phyloP scores from a whole-genome alignment of 2,797 vertebrate species.

The Denticeps clupeoides region DNA sequence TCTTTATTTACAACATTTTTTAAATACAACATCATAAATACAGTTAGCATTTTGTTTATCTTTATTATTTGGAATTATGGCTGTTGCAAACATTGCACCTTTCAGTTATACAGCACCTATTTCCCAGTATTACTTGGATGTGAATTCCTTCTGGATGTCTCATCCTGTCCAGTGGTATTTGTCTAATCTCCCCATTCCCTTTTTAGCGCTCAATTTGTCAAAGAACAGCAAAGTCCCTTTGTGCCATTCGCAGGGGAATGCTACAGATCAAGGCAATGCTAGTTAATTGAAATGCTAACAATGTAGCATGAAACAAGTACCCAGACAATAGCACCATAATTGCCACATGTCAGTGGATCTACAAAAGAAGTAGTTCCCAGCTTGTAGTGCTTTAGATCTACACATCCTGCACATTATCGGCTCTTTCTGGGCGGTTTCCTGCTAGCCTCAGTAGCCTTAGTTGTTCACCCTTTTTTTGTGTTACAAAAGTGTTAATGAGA shows the following conservation, averaged over 20 bases:
- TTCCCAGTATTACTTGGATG: too few relatives aligned
- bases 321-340: constrained; percentile 20
- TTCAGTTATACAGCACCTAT: too few relatives aligned
- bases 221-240: constrained; percentile 5
- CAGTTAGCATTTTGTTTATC: too few relatives aligned
- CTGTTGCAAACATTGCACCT: too few relatives aligned
- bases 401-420: constrained; percentile 11
- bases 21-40: too few relatives aligned
- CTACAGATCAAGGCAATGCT: constrained; percentile 20
- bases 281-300: constrained; percentile 26
- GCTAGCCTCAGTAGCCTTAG: constrained; percentile 25
- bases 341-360: constrained; percentile 20
- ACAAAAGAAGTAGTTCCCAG: constrained; percentile 27
- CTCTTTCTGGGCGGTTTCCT: constrained; percentile 26
- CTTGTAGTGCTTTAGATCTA: constrained; percentile 19
- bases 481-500: constrained; percentile 26
- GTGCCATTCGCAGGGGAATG: not conserved
- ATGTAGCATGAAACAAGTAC: constrained; percentile 23
- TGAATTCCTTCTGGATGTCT: too few relatives aligned
- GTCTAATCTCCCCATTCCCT: too few relatives aligned
- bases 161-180: too few relatives aligned
- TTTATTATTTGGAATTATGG: too few relatives aligned
- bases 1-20: too few relatives aligned
- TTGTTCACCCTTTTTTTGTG: constrained; percentile 27
- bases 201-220: constrained; percentile 13